A percentile compares a stretch with the other conserved stretches of the same genome.
These are phyloP conservation scores for Pachyramphus minor DNA, from an alignment of 2,113 vertebrate genomes.

Conservation along the genomic window DNA sequence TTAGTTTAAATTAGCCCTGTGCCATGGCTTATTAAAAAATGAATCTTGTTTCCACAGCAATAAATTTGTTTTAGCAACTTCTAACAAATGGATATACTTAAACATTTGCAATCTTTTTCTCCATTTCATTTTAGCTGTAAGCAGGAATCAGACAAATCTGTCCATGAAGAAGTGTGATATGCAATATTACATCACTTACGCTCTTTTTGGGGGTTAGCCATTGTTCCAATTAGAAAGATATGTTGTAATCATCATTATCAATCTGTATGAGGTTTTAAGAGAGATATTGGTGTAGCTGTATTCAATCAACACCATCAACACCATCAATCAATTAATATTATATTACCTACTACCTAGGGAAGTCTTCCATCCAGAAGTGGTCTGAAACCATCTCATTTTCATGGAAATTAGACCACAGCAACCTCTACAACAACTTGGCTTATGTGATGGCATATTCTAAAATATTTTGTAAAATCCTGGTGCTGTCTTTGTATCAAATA, in stretches of 20 bases:
- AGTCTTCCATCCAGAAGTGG: not conserved
- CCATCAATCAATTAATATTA: too few relatives aligned
- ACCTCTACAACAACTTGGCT: not conserved
- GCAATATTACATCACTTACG: not conserved
- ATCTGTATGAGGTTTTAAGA: not conserved
- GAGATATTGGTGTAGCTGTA: not conserved
- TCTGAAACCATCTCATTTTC: not conserved
- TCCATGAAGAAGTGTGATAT: not conserved
- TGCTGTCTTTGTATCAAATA: not conserved
- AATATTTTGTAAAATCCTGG: not conserved
- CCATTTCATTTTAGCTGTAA: not conserved
- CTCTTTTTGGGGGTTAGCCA: not conserved
- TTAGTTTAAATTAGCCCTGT: conserved; percentile 3
- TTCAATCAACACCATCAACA: not conserved
- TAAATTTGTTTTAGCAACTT: not conserved
- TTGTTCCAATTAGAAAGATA: not conserved
- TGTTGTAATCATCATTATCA: not conserved
- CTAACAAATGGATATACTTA: not conserved
- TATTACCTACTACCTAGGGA: not conserved
- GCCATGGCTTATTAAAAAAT: not conserved
- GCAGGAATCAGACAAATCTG: not conserved
- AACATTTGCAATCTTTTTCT: not conserved
- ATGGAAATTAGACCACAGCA: not conserved
- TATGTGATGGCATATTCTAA: not conserved
- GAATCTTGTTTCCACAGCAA: not conserved